Evolutionary conservation across 2,888 invertebrate species (phyloP).

Genomic region (Rhopalosiphum nymphaeae): DNA sequence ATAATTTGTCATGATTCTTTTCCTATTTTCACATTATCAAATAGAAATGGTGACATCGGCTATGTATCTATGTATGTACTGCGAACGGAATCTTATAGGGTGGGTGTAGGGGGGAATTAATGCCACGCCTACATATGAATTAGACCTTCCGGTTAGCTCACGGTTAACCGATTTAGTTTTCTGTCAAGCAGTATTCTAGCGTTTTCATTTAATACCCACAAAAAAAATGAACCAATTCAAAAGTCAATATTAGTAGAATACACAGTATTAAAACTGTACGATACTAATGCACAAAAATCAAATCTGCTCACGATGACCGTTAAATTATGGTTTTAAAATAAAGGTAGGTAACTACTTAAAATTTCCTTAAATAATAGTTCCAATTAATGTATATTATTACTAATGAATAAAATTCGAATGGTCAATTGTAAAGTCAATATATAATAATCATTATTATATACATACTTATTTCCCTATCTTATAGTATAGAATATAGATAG

Average conservation of each 20-base stretch:
- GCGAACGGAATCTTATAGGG: not conserved
- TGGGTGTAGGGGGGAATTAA: not conserved
- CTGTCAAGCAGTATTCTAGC: not conserved
- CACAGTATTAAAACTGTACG: not conserved
- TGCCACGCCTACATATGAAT: no score
- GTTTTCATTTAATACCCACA: not conserved
- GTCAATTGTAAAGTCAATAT: not conserved
- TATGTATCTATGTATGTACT: not conserved
- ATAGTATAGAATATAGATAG: not conserved
- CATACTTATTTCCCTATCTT: not conserved
- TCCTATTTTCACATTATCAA: not conserved
- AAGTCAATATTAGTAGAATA: not conserved
- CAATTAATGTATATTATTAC: not conserved
- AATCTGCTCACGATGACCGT: not conserved
- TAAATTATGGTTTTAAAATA: not conserved
- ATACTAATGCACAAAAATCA: not conserved
- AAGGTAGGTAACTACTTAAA: not conserved
- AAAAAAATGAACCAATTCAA: not conserved
- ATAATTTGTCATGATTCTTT: not conserved
- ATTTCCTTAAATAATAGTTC: not conserved
- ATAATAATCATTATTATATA: not conserved
- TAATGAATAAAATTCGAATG: not conserved
- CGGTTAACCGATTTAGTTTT: not conserved
- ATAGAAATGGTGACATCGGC: not conserved
- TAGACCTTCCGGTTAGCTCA: no score